Base-by-base conservation (phyloP, 2,888 invertebrate species). In the Drosophila mimetica region DNA sequence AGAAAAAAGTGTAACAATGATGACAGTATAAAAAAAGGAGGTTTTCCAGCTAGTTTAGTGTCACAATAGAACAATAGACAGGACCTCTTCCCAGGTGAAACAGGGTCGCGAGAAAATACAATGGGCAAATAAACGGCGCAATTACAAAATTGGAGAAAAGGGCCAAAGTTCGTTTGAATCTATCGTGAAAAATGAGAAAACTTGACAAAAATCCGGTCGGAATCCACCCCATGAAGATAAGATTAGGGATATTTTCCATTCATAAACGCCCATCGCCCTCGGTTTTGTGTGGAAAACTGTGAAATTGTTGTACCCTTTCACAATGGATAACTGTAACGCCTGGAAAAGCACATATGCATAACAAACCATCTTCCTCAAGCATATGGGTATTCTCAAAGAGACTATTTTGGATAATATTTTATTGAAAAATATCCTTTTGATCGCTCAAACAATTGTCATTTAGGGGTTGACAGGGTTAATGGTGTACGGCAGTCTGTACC, bases 121-220 rank as follows among this genome's bases (percentile, higher is more conserved):
- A 50, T 60, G 36, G 42, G 42, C 54, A 69, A 50, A 58, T 47
- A 47, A 67, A 66, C 57, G 67, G 37, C 63, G 67, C 67, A 67
- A 66, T 67, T 66, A 66, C 42, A 46, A 54, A 65, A 70, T 61
- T 60, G 36, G 44, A 64, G 39, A 55, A 57, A 64, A 71, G 50
- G 71, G 71, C 53, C 71, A 71, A 71, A 71, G 71, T 70, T 71
- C 71, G 64, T 51, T 57, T 44, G 46, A 46, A 66, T 66, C 66
- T 66, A 44, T 66, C 13, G 48, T 46, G 25, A 71, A 71, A 71
- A 71, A 39, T 37, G 30, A 22, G 42, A 37, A 70, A 70, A 53
- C 53, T 60, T 70, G 50, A 52, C 50, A 53, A 60, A 66, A 53
- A 52, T 42, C 28, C 52, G n/a, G 46, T 14, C 34, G 34, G 22